Evolutionary conservation across 64 coral and sea anemone genomes (phyloP).

Genomic region (Porites lutea): DNA sequence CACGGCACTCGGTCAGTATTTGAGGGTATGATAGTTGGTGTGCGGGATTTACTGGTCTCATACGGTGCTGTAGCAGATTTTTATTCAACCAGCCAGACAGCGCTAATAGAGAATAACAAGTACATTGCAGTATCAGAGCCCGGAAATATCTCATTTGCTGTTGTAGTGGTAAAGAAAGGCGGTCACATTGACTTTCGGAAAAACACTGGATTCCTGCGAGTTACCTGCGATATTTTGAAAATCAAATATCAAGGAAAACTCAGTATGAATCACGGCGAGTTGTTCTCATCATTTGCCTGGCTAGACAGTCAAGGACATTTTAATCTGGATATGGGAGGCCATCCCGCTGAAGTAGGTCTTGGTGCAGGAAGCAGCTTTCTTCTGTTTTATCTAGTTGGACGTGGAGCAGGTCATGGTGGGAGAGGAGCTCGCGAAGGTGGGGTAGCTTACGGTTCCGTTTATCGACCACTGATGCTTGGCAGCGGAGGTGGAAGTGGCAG

Average conservation of each 20-base stretch:
- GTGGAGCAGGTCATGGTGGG: slow-evolving; percentile 91
- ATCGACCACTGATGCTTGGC: slow-evolving; percentile 69
- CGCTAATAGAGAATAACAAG: slow-evolving; percentile 82
- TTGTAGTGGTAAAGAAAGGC: slow-evolving; percentile 77
- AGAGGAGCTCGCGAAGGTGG: slow-evolving; percentile 77
- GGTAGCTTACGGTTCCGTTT: slow-evolving; percentile 77
- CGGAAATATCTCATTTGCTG: slow-evolving; percentile 95
- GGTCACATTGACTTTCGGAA: slow-evolving; percentile 93
- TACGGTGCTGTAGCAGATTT: slow-evolving; percentile 79
- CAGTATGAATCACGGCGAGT: slow-evolving; percentile 91
- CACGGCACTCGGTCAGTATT: slow-evolving; percentile 87
- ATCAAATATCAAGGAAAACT: slow-evolving; percentile 87
- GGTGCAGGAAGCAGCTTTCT: slow-evolving; percentile 61
- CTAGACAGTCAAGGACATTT: slow-evolving; percentile 92
- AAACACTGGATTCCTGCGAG: slow-evolving; percentile 76
- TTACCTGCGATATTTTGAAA: slow-evolving; percentile 74
- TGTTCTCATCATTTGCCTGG: slow-evolving; percentile 93
- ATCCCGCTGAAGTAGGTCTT: slow-evolving; percentile 66
- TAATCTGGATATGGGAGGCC: slow-evolving; percentile 72
- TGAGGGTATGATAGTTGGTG: slow-evolving; percentile 88
- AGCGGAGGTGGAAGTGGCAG: slow-evolving; percentile 91
- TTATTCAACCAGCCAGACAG: slow-evolving; percentile 91
- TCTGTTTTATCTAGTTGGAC: slow-evolving; percentile 37
- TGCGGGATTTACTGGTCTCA: slow-evolving; percentile 84
- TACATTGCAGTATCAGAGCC: slow-evolving; percentile 89